These are phyloP conservation scores for Athene noctua DNA, from an alignment of 2,113 vertebrate genomes.

Conservation along the genomic window DNA sequence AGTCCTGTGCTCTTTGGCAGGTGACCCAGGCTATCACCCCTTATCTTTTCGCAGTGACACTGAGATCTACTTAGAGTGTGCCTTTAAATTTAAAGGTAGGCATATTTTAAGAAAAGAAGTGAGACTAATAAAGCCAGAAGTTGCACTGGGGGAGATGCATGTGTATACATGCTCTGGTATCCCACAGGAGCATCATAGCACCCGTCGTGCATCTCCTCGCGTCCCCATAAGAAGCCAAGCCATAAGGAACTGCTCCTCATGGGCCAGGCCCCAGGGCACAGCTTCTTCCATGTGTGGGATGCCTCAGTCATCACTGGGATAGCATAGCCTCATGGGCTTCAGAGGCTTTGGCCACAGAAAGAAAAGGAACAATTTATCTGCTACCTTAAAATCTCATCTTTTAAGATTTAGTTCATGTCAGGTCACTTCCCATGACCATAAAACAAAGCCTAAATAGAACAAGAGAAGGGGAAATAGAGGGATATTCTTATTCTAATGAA, in stretches of 20 bases:
- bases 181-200: rapidly evolving
- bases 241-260: background rate
- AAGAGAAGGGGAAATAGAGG: background rate
- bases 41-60: background rate
- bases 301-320: background rate
- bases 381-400: background rate
- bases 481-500: conserved; percentile 24
- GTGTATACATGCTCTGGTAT: background rate
- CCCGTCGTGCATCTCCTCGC: background rate
- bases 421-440: background rate
- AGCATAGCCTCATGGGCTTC: background rate
- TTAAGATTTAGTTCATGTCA: background rate
- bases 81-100: background rate
- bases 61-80: background rate
- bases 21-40: background rate
- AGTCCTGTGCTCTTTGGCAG: background rate
- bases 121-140: background rate
- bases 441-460: background rate
- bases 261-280: background rate
- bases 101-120: background rate
- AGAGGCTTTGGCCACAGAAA: background rate
- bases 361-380: background rate
- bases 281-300: background rate
- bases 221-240: background rate
- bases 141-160: background rate